Evolutionary conservation across 2,888 invertebrate species (phyloP).

Genomic region (Patella depressa): DNA sequence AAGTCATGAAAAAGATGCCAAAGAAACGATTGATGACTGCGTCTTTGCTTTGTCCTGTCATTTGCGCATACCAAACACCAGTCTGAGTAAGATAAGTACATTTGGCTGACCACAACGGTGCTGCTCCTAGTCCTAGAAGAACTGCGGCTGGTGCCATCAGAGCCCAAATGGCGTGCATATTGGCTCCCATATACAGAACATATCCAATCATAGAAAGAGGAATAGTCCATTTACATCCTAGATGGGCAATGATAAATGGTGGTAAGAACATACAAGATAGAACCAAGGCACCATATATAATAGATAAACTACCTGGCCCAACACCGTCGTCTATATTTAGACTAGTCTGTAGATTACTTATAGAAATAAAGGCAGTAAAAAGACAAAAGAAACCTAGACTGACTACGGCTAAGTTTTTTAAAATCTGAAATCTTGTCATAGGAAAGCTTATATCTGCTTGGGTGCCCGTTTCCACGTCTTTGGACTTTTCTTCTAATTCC

Average conservation of each 20-base stretch:
- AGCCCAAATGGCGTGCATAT: conserved; percentile 89
- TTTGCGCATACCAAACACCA: conserved; percentile 91
- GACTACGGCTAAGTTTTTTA: conserved; percentile 91
- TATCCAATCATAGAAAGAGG: conserved; percentile 93
- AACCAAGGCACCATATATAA: conserved; percentile 92
- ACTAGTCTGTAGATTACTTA: conserved; percentile 91
- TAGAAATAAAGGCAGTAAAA: conserved; percentile 94
- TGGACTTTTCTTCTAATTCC: too few species aligned
- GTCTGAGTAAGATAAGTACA: conserved; percentile 89
- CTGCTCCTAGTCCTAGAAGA: conserved; percentile 93
- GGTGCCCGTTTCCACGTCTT: too few species aligned
- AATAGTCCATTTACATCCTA: conserved; percentile 97
- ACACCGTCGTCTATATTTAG: conserved; percentile 91
- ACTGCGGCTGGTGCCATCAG: conserved; percentile 85
- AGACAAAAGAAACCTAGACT: conserved; percentile 95
- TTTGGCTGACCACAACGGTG: conserved; percentile 99
- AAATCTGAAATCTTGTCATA: conserved; percentile 75
- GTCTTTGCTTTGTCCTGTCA: conserved; percentile 83
- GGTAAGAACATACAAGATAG: conserved; percentile 89
- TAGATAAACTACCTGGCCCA: conserved; percentile 89
- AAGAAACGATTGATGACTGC: conserved; percentile 97
- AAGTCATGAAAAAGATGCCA: conserved; percentile 98
- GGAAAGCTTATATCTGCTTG: not conserved
- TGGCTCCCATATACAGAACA: conserved; percentile 93
- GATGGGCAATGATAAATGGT: conserved; percentile 65